Base-by-base conservation (phyloP, 2,797 vertebrate species). In the Pangasius larnaudii region DNA sequence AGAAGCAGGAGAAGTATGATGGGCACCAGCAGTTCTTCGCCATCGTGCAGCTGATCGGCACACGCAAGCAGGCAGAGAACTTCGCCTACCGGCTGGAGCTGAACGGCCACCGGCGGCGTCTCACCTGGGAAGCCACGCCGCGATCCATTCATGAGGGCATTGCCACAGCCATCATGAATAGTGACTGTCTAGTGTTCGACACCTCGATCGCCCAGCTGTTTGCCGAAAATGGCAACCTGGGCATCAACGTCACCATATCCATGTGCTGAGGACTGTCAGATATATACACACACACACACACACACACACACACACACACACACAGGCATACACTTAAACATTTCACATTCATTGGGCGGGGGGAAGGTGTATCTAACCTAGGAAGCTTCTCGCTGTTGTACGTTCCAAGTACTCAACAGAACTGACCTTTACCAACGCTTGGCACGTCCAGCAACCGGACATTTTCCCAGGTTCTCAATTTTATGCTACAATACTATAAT, bases 21-120 rank as follows among this genome's bases (percentile, higher is more conserved):
- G 96, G 96, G 69, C 96, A 96, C 91, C 96, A 96, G 93, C 96
- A 96, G 94, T 97, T 97, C 94, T 97, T 97, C 24, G 96, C 96
- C 19, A 95, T 96, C 0, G 96, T 97, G 13, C 93, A 96, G 88
- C 95, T 97, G 88, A 96, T 97, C 39, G 96, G 96, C 42, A 96
- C 96, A 0, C 93, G 96, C 2, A 96, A 96, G 89, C 96, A 96
- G 92, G 96, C 96, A 0, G 96, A 96, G 91, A 95, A 94, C 94
- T 97, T 97, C 3, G 96, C 96, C 87, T 97, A 97, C 89, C 95
- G 96, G 51, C 94, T 97, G 67, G 96, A 97, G 92, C 94, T 97
- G 67, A 96, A 97, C 30, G 96, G 96, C 46, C 95, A 95, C 93
- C 95, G 96, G 0, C 95, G 96, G 63, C 95, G 96, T 22, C 96